These are phyloP conservation scores for Rachycentron canadum DNA, from an alignment of 2,797 vertebrate genomes.

Conservation along the genomic window DNA sequence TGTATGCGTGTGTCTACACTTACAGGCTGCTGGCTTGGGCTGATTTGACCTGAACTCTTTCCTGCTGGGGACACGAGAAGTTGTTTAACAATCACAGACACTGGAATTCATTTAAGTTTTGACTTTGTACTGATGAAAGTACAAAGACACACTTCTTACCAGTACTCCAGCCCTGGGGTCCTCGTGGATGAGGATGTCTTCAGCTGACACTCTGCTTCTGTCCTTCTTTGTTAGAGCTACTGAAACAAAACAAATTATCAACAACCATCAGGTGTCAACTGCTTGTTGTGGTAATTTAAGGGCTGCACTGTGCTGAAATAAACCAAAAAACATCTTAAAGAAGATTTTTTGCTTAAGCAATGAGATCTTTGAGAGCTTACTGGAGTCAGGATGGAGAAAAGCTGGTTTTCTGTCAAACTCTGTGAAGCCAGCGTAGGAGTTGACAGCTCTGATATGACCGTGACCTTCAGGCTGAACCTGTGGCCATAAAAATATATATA, in stretches of 20 bases:
- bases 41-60: constrained; percentile 92
- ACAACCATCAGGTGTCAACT: not conserved
- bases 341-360: not conserved
- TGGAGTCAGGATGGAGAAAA: constrained; percentile 81
- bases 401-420: constrained; percentile 86
- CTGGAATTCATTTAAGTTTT: not conserved
- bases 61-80: constrained; percentile 81
- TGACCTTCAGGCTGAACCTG: constrained; percentile 85
- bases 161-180: constrained; percentile 89
- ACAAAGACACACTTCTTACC: constrained; percentile 80
- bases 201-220: constrained; percentile 86
- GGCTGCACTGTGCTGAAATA: not conserved
- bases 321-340: not conserved
- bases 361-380: constrained; percentile 66
- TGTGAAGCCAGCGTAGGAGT: constrained; percentile 91
- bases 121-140: not conserved
- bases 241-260: constrained; percentile 48
- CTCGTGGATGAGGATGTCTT: constrained; percentile 87
- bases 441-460: constrained; percentile 87
- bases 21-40: constrained; percentile 91
- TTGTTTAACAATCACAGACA: constrained; percentile 35
- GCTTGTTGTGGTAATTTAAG: not conserved
- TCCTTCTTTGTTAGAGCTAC: constrained; percentile 86
- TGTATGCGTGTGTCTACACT: constrained; percentile 65
- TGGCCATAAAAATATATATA: constrained; percentile 2